Conservation (phyloP, 1,140 invertebrate species). For the Drosophila paulistorum region DNA sequence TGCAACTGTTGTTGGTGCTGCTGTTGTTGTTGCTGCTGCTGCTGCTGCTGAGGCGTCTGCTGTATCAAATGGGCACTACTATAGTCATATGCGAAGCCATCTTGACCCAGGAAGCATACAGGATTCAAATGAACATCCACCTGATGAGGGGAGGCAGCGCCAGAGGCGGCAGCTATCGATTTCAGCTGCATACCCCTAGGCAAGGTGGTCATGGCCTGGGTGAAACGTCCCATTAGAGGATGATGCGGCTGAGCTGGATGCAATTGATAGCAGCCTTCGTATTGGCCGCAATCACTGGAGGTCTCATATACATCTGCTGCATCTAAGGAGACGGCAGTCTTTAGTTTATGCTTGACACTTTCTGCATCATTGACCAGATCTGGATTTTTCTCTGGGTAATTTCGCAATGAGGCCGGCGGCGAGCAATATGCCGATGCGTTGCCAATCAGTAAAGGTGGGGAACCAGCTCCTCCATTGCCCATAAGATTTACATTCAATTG, state of each 20-base stretch:
- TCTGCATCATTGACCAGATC: slow-evolving; percentile 90
- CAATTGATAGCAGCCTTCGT: slow-evolving; percentile 82
- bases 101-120: slow-evolving; percentile 88
- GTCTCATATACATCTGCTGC: slow-evolving; percentile 72
- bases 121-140: slow-evolving; percentile 88
- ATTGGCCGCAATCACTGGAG: slow-evolving; percentile 79
- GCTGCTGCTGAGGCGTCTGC: slow-evolving; percentile 53
- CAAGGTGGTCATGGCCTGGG: slow-evolving; percentile 84
- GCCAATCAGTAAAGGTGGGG: slow-evolving; percentile 60
- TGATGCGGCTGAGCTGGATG: slow-evolving; percentile 41
- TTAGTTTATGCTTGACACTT: slow-evolving; percentile 86
- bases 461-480: slow-evolving; percentile 55
- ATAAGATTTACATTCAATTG: slow-evolving; percentile 73
- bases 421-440: slow-evolving; percentile 72
- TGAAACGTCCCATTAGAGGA: slow-evolving; percentile 66
- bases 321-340: slow-evolving; percentile 84
- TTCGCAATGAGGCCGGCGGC: slow-evolving; percentile 82
- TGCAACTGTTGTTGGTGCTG: slow-evolving; percentile 66
- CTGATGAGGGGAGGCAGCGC: slow-evolving; percentile 84
- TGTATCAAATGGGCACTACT: slow-evolving; percentile 84
- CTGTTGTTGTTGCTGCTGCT: slow-evolving; percentile 42
- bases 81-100: slow-evolving; percentile 91
- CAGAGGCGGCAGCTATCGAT: slow-evolving; percentile 36
- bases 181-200: slow-evolving; percentile 83
- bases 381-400: slow-evolving; percentile 88